Base-by-base conservation (phyloP, 2,888 invertebrate genomes). In the Tetranychus piercei region DNA sequence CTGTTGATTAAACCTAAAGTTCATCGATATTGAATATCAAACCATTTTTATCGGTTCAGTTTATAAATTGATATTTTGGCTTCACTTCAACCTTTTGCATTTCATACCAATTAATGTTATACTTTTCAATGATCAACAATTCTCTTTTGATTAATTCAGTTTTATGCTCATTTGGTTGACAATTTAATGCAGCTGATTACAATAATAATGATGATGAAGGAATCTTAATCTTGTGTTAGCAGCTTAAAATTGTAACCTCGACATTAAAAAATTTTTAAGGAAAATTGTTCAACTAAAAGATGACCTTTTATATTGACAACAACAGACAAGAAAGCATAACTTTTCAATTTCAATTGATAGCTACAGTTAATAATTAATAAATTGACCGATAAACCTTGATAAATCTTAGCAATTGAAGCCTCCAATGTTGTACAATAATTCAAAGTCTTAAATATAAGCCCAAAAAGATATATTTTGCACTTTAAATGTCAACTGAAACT, bases 341-440 rank as follows among this genome's bases (percentile, higher is more conserved):
- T 55, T 55, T 34, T 34, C 34, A 23, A 23, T 23, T 45, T 45
- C 45, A 55, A 55, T 55, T 55, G 15, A 55, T 55, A 55, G 55
- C 9, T 55, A 15, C 11, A 55, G 9, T 55, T 55, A 15, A 55
- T 55, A 55, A 55, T 55, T 55, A 55, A 55, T 55, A 55, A 55
- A 55, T 55, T 55, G 55, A 55, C 55, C 55, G 55, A 55, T 55
- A 55, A 55, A 55, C 55, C 55, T 55, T 55, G 55, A 55, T 55
- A 34, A 34, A 34, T 34, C 34, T 34, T 34, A 34, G 34, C 34
- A 34, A 34, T 34, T 34, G 34, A 34, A 34, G 34, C 34, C 34
- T 34, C 34, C 34, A 34, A 34, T 34, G 34, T 34, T 34, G 34
- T 34, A 34, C 5, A 34, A 34, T 34, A 34, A 34, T 34, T 34